Conservation (phyloP, 2,888 invertebrate genomes). For the Caenorhabditis doughertyi region DNA sequence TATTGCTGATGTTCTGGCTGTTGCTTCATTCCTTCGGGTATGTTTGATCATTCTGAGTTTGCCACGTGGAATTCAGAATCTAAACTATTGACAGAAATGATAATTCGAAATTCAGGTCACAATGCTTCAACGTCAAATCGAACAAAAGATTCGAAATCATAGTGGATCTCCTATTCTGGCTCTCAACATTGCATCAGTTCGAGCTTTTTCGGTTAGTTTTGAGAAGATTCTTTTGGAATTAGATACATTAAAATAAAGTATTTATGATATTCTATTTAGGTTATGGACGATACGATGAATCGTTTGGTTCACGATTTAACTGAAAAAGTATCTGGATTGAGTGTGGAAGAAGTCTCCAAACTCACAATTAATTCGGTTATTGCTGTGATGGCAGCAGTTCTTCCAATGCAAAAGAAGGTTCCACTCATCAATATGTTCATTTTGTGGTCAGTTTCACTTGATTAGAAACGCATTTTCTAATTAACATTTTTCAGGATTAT, state of each 20-base stretch:
- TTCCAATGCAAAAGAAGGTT: constrained; percentile 44
- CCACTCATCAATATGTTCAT: constrained; percentile 56
- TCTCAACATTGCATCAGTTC: constrained; percentile 46
- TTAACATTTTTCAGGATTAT: constrained; percentile 17
- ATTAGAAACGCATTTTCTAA: too few relatives aligned
- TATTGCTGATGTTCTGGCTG: constrained; percentile 30
- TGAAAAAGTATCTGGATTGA: background rate
- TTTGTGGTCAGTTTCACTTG: too few relatives aligned
- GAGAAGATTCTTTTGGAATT: too few relatives aligned
- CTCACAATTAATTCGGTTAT: constrained; percentile 35
- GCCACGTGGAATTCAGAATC: too few relatives aligned
- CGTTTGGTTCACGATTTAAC: constrained; percentile 5
- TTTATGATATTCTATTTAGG: too few relatives aligned
- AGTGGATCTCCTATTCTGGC: constrained; percentile 28
- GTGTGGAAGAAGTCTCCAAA: background rate
- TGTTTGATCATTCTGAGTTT: too few relatives aligned
- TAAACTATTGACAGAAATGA: too few relatives aligned
- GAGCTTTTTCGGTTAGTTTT: constrained; percentile 35
- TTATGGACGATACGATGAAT: constrained; percentile 27
- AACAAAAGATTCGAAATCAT: constrained; percentile 7
- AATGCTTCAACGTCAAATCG: constrained; percentile 41
- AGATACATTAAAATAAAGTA: too few relatives aligned
- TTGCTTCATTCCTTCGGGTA: constrained; percentile 27
- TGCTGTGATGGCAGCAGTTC: constrained; percentile 34
- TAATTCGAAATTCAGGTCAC: constrained; percentile 20